Base-by-base conservation (phyloP, 92 coral and sea anemone genomes). In the Siderastrea radians region DNA sequence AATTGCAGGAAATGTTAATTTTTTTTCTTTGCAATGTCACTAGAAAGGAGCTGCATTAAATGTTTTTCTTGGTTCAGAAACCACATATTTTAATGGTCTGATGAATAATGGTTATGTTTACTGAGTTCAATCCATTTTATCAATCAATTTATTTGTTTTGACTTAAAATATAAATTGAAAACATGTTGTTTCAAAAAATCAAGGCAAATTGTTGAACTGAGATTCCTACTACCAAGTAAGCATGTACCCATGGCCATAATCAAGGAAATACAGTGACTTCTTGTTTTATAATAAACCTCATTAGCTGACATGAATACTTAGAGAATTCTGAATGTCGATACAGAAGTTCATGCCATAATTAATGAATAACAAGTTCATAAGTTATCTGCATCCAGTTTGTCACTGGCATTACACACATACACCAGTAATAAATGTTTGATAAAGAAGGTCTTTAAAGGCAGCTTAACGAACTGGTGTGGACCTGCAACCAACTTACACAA, bases 141-240 rank as follows among this genome's bases (percentile, higher is more conserved):
- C 86, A 70, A 68, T 69, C 86, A 70, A 44, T 54, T 57, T 55
- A 55, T 55, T 55, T 81, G 44, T 81, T 81, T 67, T 68, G 53
- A 14, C 60, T 49, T 49, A 7, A 53, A 26, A 15, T 50, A 72
- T 14, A 72, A 72, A 70, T 70, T 50, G 14, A 68, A 44, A 54
- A 72, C 17, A 16, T 49, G 13, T 74, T 49, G 14, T 50, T 16
- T 6, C 2, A 8, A 74, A 74, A 50, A 74, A 14, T 8, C 17
- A 7, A 49, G 6, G 14, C 9, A 16, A 15, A 4, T 1, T 66
- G 44, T 16, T 66, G 47, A 66, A 10, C 9, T 6, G 43, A 12
- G 60, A 50, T 74, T 50, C 76, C 14, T 72, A 5, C 7, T 65
- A 65, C 26, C 47, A 44, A 9, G 45, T 44, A 12, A 5, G 3